These are phyloP conservation scores for Thymelicus lineola DNA, from an alignment of 2,888 invertebrate genomes.

Conservation along the genomic window DNA sequence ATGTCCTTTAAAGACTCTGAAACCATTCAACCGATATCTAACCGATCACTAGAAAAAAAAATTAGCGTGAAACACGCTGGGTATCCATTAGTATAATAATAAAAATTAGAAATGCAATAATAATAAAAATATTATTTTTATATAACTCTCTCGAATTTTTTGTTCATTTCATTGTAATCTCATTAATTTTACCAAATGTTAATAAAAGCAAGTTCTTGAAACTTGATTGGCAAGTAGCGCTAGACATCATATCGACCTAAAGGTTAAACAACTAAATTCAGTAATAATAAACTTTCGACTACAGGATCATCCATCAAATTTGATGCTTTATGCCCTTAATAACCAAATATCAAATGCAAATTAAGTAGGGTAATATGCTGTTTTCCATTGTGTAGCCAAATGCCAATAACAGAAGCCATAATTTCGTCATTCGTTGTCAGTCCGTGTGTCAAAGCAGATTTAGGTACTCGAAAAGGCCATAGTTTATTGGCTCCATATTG, in stretches of 20 bases:
- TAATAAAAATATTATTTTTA: too few species aligned
- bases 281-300: constrained; percentile 23
- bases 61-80: too few species aligned
- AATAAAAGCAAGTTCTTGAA: constrained; percentile 23
- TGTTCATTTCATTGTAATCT: background rate
- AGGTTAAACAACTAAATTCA: constrained; percentile 30
- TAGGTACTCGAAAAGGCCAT: too few species aligned
- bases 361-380: background rate
- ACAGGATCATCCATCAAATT: constrained; percentile 29
- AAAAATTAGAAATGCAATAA: too few species aligned
- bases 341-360: background rate
- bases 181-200: constrained; percentile 22
- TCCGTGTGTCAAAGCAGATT: too few species aligned
- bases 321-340: background rate
- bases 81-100: too few species aligned
- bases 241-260: constrained; percentile 17
- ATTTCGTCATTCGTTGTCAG: too few species aligned
- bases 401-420: background rate
- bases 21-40: too few species aligned
- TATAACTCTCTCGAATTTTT: too few species aligned
- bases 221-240: constrained; percentile 29
- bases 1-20: too few species aligned
- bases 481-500: too few species aligned
- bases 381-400: background rate
- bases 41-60: too few species aligned